These are phyloP conservation scores for Heliopora coerulea DNA, from an alignment of 92 coral and sea anemone species.

Conservation along the genomic window DNA sequence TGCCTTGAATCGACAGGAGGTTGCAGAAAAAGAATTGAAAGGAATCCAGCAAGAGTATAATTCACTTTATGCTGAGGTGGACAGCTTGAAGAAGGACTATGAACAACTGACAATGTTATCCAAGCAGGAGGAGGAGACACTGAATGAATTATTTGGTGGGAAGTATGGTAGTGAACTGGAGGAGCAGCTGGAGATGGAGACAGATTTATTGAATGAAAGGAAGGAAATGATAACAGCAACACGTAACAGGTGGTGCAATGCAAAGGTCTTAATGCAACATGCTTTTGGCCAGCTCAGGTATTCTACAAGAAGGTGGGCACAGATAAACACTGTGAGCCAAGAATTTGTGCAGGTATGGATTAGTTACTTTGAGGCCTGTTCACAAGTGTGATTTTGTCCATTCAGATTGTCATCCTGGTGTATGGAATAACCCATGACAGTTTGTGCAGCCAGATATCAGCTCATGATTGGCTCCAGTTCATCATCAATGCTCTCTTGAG, in stretches of 20 bases:
- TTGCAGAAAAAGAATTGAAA: constrained; percentile 74
- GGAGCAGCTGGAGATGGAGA: constrained; percentile 81
- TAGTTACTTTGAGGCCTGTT: too few species aligned
- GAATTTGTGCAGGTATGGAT: constrained; percentile 67
- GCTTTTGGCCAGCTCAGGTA: constrained; percentile 73
- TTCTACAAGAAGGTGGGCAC: constrained; percentile 94
- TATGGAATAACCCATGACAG: too few species aligned
- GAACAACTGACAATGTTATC: constrained; percentile 52
- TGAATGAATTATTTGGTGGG: constrained; percentile 83
- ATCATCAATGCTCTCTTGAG: too few species aligned
- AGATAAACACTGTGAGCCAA: constrained; percentile 66
- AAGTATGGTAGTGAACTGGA: constrained; percentile 90
- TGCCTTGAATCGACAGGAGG: constrained; percentile 86
- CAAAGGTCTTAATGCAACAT: constrained; percentile 58
- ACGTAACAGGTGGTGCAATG: constrained; percentile 69
- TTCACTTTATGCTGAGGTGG: constrained; percentile 61
- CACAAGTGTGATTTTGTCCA: too few species aligned
- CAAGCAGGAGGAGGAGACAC: constrained; percentile 56
- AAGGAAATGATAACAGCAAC: constrained; percentile 72
- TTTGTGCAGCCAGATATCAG: too few species aligned
- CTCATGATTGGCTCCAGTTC: too few species aligned
- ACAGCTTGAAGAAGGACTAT: constrained; percentile 43
- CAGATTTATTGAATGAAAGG: constrained; percentile 68
- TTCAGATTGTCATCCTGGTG: too few species aligned
- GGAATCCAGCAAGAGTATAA: constrained; percentile 66